These are phyloP conservation scores for Stramonita haemastoma DNA, from an alignment of 2,888 invertebrate genomes.

Conservation along the genomic window DNA sequence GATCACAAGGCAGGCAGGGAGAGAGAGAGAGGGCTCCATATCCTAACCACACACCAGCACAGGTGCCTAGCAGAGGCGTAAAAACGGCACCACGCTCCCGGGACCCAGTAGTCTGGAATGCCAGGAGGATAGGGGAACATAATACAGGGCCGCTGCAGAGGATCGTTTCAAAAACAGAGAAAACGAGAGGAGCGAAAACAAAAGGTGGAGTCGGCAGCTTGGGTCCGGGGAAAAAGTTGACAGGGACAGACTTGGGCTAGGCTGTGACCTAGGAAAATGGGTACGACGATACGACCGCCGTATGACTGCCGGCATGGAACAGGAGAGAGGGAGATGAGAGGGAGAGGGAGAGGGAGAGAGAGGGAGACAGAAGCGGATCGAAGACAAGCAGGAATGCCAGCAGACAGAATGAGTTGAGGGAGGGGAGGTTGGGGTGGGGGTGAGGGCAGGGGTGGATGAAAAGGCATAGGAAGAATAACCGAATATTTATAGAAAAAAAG, in stretches of 20 bases:
- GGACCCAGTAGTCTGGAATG: too few species aligned
- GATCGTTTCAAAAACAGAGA: neutral
- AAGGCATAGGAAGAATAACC: neutral
- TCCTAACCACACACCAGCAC: too few species aligned
- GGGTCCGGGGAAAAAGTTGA: neutral
- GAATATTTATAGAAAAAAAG: neutral
- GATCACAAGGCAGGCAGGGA: too few species aligned
- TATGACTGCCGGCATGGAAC: neutral
- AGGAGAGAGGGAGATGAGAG: conserved; percentile 18
- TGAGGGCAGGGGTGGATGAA: too few species aligned
- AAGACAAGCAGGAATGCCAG: neutral
- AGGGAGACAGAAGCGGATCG: neutral
- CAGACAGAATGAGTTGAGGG: neutral
- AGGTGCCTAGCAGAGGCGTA: too few species aligned
- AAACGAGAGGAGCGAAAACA: neutral
- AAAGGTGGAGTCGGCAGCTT: neutral
- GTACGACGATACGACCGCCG: too few species aligned
- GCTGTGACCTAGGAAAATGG: too few species aligned
- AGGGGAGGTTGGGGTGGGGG: too few species aligned
- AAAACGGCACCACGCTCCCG: too few species aligned
- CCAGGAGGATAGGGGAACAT: too few species aligned
- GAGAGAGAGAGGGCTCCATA: too few species aligned
- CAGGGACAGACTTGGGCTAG: neutral
- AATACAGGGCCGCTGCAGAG: too few species aligned
- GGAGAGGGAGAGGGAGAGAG: conserved; percentile 31